Conservation (phyloP, 2,113 vertebrate species). For the Dascyllus trimaculatus region DNA sequence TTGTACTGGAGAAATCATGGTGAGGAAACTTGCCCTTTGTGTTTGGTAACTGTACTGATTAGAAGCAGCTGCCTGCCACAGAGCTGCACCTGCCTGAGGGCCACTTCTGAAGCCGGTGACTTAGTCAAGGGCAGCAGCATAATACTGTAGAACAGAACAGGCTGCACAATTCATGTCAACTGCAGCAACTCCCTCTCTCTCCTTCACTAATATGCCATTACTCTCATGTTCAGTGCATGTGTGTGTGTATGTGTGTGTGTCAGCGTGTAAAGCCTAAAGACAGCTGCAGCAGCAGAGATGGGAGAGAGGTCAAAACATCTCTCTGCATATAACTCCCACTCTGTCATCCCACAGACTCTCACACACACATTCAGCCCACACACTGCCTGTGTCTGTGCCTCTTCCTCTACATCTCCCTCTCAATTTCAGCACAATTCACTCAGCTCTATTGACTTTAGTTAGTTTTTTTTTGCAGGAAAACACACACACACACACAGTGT, state of each 20-base stretch:
- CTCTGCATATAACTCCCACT: constrained; percentile 58
- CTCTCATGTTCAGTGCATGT: not conserved
- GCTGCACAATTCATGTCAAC: not conserved
- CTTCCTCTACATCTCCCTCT: constrained; percentile 3
- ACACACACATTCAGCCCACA: constrained; percentile 50
- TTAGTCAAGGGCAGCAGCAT: not conserved
- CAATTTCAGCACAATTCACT: constrained; percentile 25
- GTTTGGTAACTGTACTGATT: too few relatives aligned
- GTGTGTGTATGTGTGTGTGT: constrained; percentile 7
- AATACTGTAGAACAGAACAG: not conserved
- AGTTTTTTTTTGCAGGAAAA: not conserved
- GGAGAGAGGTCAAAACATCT: constrained; percentile 46
- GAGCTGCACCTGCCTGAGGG: too few relatives aligned
- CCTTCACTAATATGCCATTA: not conserved
- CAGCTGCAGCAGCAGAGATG: constrained; percentile 15
- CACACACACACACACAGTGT: constrained; percentile 13
- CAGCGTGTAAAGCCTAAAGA: constrained; percentile 8
- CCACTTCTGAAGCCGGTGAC: not conserved
- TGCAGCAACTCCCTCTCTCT: not conserved
- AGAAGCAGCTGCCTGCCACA: too few relatives aligned
- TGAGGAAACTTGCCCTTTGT: too few relatives aligned
- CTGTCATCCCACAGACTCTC: constrained; percentile 44
- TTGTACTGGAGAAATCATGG: too few relatives aligned
- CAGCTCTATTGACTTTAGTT: constrained; percentile 3
- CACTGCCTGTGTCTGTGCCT: constrained; percentile 9